A percentile compares a stretch with the other conserved stretches of the same genome.
phyloP scores from a whole-genome alignment of 2,888 invertebrate genomes.

The Euphydryas editha region DNA sequence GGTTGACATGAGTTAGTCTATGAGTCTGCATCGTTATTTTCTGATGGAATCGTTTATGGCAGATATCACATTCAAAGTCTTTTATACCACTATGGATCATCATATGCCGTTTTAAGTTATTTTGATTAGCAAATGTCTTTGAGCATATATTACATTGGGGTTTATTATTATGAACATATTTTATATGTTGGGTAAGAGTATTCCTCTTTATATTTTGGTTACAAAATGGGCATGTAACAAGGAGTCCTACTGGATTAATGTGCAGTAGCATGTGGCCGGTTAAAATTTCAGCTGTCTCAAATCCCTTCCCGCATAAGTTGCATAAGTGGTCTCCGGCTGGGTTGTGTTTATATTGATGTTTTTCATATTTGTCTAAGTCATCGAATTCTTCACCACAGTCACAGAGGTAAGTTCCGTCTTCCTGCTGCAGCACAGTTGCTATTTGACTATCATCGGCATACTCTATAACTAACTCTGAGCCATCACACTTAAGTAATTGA shows the following conservation, averaged over 20 bases:
- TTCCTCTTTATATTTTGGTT: slow-evolving; percentile 68
- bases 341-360: slow-evolving; percentile 72
- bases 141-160: slow-evolving; percentile 70
- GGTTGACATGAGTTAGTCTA: slow-evolving; percentile 69
- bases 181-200: slow-evolving; percentile 75
- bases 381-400: slow-evolving; percentile 76
- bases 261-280: slow-evolving; percentile 77
- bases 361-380: slow-evolving; percentile 69
- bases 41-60: slow-evolving; percentile 74
- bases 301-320: slow-evolving; percentile 75
- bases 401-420: slow-evolving; percentile 72
- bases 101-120: slow-evolving; percentile 79
- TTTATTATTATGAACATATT: slow-evolving; percentile 73
- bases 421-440: slow-evolving; percentile 70
- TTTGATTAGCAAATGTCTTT: slow-evolving; percentile 78
- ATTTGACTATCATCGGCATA: slow-evolving; percentile 75
- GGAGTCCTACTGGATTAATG: slow-evolving; percentile 55
- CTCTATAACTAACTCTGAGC: slow-evolving; percentile 74
- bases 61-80: slow-evolving; percentile 78
- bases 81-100: slow-evolving; percentile 75
- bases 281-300: slow-evolving; percentile 74
- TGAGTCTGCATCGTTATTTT: slow-evolving; percentile 81
- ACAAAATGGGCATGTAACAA: slow-evolving; percentile 74
- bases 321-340: slow-evolving; percentile 70
- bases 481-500: slow-evolving; percentile 75